Evolutionary conservation across 2,113 vertebrate species (phyloP), one percentile per base, ranked within the genome.

Genomic region (Macquaria ambigua): DNA sequence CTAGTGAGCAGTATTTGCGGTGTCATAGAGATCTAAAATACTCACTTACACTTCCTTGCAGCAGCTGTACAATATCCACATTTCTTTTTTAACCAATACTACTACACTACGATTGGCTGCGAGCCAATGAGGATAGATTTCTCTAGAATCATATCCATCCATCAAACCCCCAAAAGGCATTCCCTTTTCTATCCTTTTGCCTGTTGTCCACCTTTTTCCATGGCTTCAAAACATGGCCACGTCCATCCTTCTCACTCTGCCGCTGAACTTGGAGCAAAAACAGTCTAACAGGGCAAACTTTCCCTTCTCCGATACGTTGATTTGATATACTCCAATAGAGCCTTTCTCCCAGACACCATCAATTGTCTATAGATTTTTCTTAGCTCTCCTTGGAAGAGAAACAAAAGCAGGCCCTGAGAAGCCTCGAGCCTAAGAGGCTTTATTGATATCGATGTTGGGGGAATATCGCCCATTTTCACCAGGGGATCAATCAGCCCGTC

Each of bases 361-460:
- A 96, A 96, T 96, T 96, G 95, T 94, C 93, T 95, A 96, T 96
- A 90, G 95, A 96, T 96, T 96, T 96, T 95, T 94, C 92, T 93
- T 93, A 84, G 93, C 94, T 94, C 94, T 93, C 93, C 92, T 94
- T 91, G 50, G 94, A 95, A 94, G 94, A 94, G 94, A 96, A 96
- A 96, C 95, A 96, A 96, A 96, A 94, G 94, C 93, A 91, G 94
- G 92, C 84, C 92, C 93, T 85, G 93, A 87, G 93, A 95, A 94
- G 93, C 95, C 93, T 95, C 90, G 34, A 95, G 94, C 94, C 93
- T 94, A 91, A 93, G 90, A 95, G 94, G 88, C 91, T 95, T 95
- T 96, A 96, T 96, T 96, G 95, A 95, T 96, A 96, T 96, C 93
- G 95, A 96, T 95, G 95, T 90, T 87, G 90, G 91, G 90, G 92